Conservation (phyloP, 2,888 invertebrate genomes). For the Pomacea canaliculata region DNA sequence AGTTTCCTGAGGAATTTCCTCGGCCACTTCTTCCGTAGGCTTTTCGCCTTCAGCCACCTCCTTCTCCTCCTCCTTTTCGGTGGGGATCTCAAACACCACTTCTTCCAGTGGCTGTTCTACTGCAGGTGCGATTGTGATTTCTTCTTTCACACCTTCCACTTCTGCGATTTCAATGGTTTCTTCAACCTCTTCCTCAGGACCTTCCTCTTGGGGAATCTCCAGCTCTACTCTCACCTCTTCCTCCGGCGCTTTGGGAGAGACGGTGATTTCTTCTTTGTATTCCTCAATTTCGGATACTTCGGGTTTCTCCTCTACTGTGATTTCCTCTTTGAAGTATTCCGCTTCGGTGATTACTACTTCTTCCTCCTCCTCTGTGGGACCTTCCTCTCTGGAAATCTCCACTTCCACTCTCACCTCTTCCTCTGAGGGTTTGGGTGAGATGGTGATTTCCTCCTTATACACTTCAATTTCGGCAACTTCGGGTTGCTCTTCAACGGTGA, state of each 20-base stretch:
- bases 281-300: constrained; percentile 20
- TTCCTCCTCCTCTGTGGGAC: constrained; percentile 2
- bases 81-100: constrained; percentile 1
- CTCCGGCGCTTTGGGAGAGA: constrained; percentile 6
- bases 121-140: constrained; percentile 17
- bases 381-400: constrained; percentile 9
- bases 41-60: constrained; percentile 5
- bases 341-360: constrained; percentile 19
- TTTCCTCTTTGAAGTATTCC: constrained; percentile 24
- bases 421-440: background rate
- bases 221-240: background rate
- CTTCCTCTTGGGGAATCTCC: constrained; percentile 11
- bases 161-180: constrained; percentile 10
- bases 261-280: background rate
- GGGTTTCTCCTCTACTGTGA: constrained; percentile 15
- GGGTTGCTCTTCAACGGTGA: constrained; percentile 5
- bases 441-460: constrained; percentile 18
- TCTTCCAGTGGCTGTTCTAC: constrained; percentile 3
- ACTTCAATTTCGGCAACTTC: constrained; percentile 20
- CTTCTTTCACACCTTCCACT: constrained; percentile 23
- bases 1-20: constrained; percentile 12
- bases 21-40: background rate
- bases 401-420: constrained; percentile 1
- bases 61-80: constrained; percentile 3
- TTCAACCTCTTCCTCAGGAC: constrained; percentile 19